Evolutionary conservation across 2,797 vertebrate species (phyloP).

Genomic region (Loris lydekkerianus): DNA sequence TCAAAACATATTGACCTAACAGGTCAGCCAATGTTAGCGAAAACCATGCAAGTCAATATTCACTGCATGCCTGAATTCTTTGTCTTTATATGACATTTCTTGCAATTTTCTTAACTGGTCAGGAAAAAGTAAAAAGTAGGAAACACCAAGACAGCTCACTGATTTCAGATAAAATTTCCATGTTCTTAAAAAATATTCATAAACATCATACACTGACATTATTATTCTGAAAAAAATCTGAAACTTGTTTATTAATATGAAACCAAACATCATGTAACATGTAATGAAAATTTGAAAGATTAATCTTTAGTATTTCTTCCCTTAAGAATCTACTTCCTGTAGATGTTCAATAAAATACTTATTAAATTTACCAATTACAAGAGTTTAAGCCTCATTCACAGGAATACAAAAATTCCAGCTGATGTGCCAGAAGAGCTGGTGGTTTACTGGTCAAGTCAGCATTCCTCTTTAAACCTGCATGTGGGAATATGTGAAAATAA

Average conservation of each 20-base stretch:
- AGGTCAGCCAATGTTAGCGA: conserved; percentile 88
- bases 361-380: background rate
- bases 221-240: conserved; percentile 66
- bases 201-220: conserved; percentile 80
- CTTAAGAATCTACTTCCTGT: background rate
- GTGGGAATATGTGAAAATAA: background rate
- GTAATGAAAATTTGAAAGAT: conserved; percentile 47
- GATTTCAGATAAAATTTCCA: conserved; percentile 84
- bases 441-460: background rate
- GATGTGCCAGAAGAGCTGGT: background rate
- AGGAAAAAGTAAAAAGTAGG: conserved; percentile 81
- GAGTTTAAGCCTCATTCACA: background rate
- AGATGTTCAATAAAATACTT: conserved; percentile 29
- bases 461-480: background rate
- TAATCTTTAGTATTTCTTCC: conserved; percentile 40
- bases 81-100: conserved; percentile 88
- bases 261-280: conserved; percentile 54
- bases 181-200: conserved; percentile 69
- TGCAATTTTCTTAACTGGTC: conserved; percentile 85
- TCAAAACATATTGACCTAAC: conserved; percentile 88
- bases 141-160: conserved; percentile 80
- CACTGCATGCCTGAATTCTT: conserved; percentile 87
- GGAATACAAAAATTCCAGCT: background rate
- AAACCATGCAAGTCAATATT: conserved; percentile 87
- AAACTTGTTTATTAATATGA: conserved; percentile 74